Percentiles rank a stretch among this genome's conserved stretches.
These are phyloP conservation scores for Oedothorax gibbosus DNA, from an alignment of 1,140 invertebrate species.

Conservation along the genomic window DNA sequence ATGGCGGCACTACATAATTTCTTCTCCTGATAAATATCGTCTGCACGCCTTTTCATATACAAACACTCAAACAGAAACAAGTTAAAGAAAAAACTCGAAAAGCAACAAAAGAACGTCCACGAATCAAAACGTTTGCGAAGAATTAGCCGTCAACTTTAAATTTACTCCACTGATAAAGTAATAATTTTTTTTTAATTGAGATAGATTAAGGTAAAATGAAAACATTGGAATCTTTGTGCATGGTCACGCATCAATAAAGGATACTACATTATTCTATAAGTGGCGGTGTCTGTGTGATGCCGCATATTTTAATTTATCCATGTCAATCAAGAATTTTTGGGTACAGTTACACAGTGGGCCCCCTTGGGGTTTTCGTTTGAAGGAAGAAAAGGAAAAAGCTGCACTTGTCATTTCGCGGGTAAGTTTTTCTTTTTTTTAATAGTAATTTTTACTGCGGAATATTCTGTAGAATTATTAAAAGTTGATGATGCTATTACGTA, in stretches of 20 bases:
- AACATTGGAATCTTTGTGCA: too few relatives aligned
- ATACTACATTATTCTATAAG: slow-evolving; percentile 4
- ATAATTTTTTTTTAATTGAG: too few relatives aligned
- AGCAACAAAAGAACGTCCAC: neutral
- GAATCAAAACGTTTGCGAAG: slow-evolving; percentile 13
- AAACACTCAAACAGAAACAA: too few relatives aligned
- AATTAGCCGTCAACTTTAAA: slow-evolving; percentile 31
- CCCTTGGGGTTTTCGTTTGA: slow-evolving; percentile 91
- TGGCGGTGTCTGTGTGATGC: slow-evolving; percentile 36
- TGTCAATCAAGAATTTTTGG: slow-evolving; percentile 40
- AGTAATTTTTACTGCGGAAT: neutral
- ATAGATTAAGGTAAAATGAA: too few relatives aligned
- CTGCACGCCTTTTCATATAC: too few relatives aligned
- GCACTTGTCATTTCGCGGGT: slow-evolving; percentile 40
- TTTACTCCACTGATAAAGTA: neutral
- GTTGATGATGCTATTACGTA: slow-evolving; percentile 34
- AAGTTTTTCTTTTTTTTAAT: slow-evolving; percentile 22
- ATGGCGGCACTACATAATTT: slow-evolving; percentile 1
- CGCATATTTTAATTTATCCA: slow-evolving; percentile 13
- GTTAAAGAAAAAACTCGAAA: too few relatives aligned
- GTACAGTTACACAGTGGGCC: slow-evolving; percentile 78
- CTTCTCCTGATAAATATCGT: too few relatives aligned
- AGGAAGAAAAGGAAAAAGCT: slow-evolving; percentile 68
- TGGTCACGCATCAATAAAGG: too few relatives aligned
- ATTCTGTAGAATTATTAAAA: neutral